These are phyloP conservation scores for Falcaria lacertinaria DNA, from an alignment of 2,888 invertebrate species.

Conservation along the genomic window DNA sequence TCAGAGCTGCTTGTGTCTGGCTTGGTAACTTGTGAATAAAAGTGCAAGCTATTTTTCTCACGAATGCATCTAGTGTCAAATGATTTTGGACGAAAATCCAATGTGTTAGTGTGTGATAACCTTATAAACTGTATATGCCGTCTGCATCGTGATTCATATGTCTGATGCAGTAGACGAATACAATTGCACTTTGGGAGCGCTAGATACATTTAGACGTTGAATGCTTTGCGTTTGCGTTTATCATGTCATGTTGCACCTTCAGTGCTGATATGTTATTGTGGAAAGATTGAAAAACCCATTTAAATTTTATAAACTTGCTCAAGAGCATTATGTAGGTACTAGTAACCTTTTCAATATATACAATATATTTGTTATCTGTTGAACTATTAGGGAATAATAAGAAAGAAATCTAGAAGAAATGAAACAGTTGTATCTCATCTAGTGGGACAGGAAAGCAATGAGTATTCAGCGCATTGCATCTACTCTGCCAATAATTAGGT, in stretches of 20 bases:
- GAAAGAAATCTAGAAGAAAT: not conserved
- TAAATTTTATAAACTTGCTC: not conserved
- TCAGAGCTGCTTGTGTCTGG: constrained; percentile 53
- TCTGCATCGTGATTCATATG: constrained; percentile 74
- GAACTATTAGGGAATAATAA: no score
- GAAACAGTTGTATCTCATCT: constrained; percentile 1
- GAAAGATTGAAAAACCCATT: constrained; percentile 15
- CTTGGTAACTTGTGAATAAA: constrained; percentile 39
- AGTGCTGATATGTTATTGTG: constrained; percentile 12
- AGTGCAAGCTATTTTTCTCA: constrained; percentile 31
- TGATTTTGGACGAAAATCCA: constrained; percentile 27
- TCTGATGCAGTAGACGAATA: constrained; percentile 74
- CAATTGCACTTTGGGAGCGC: constrained; percentile 48
- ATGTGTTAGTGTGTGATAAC: constrained; percentile 40
- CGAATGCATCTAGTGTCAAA: constrained; percentile 1
- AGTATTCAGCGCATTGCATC: constrained; percentile 17
- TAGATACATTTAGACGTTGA: constrained; percentile 37
- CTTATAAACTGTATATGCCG: constrained; percentile 51
- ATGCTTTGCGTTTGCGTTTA: constrained; percentile 34
- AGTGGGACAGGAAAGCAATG: constrained; percentile 25
- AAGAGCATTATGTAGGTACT: not conserved
- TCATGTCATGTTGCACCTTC: constrained; percentile 35
- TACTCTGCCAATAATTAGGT: constrained; percentile 52
- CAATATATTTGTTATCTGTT: no score
- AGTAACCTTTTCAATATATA: no score